Evolutionary conservation across 37 sponge, comb jelly and placozoan genomes (phyloP), one percentile per base, ranked within the genome.

Genomic region (Cliona cf. orientalis): DNA sequence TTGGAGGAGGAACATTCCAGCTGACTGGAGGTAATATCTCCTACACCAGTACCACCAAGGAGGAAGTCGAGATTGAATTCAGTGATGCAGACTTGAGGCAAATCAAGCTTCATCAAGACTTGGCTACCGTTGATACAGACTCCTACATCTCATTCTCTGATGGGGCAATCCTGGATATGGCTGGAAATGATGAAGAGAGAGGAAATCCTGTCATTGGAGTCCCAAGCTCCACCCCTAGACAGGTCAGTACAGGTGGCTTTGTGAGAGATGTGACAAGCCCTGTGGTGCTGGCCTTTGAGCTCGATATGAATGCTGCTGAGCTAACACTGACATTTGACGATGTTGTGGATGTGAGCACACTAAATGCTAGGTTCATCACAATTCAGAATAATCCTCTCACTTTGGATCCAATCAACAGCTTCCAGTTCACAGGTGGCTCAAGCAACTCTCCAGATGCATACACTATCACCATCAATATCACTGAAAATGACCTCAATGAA

Each of bases 221-320:
- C 26, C 64, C 44, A 12, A 39, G 46, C 34, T n/a, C 66, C 1
- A 38, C 46, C 11, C 74, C 77, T 6, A 2, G 6, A 1, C 28
- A 77, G 5, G 79, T 75, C 0, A 38, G n/a, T 42, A 74, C 70
- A 2, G 46, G 5, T 12, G 43, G 37, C 5, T 92, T 77, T 66
- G 22, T 71, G 5, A 43, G 72, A 23, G 97, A 96, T 56, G 57
- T 31, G 19, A 91, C 91, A 17, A 64, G 88, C 14, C 97, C 97
- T 22, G 42, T 40, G 33, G 71, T 96, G 1, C 71, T 90, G 3
- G 73, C 53, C 43, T 96, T 80, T 42, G 80, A 86, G 23, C 81
- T 96, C 42, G 91, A 96, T 39, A 83, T 96, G 89, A 85, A 96
- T 81, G 56, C 76, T 26, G 93, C 91, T 31, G 74, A 78, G 31